Evolutionary conservation across 2,113 vertebrate genomes (phyloP).

Genomic region (Phalacrocorax aristotelis): DNA sequence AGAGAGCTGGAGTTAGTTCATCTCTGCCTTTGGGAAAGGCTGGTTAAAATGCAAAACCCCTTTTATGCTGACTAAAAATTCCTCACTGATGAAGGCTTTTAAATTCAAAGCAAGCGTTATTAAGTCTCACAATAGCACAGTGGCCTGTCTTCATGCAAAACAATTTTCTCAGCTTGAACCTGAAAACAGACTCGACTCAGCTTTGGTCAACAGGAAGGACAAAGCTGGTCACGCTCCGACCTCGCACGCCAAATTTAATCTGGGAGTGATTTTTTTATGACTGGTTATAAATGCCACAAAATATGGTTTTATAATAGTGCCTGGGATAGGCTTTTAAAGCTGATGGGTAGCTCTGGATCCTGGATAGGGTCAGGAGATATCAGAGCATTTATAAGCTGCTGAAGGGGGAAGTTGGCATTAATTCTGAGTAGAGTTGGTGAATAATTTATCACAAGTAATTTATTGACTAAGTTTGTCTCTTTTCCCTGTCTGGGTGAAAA

Average conservation of each 20-base stretch:
- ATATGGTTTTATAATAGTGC: background rate
- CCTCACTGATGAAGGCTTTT: background rate
- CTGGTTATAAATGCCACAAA: background rate
- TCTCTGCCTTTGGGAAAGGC: background rate
- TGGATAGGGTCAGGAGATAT: background rate
- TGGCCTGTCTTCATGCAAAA: background rate
- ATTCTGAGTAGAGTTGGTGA: background rate
- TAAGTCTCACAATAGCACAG: background rate
- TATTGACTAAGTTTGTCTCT: slow-evolving; percentile 11
- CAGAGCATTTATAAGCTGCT: background rate
- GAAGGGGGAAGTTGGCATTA: background rate
- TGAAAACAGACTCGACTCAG: background rate
- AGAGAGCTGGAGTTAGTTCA: background rate
- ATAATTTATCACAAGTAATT: slow-evolving; percentile 40
- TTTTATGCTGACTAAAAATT: background rate
- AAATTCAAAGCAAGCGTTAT: background rate
- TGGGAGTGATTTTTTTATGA: background rate
- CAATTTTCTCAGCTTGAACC: background rate
- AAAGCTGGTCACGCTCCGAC: background rate
- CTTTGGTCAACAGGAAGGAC: background rate
- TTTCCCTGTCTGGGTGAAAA: background rate
- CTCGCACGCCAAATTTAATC: background rate
- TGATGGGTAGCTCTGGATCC: background rate
- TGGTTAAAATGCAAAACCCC: background rate
- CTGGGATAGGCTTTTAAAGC: slow-evolving; percentile 10